Base-by-base conservation (phyloP, 1,140 invertebrate genomes). In the Ectropis grisescens region DNA sequence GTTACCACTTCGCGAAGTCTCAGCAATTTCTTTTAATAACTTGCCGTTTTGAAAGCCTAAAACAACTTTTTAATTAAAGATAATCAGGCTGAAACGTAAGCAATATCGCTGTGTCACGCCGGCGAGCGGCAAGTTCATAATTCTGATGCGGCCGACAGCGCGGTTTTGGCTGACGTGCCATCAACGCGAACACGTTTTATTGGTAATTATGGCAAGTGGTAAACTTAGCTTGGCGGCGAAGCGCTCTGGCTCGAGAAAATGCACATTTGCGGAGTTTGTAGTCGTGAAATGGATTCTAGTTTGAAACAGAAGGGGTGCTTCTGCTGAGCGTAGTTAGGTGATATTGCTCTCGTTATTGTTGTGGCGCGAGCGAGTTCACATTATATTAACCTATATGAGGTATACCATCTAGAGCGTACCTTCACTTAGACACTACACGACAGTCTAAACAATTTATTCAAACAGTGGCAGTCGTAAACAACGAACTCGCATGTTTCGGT, bases 41-140 rank as follows among this genome's bases (percentile, higher is more conserved):
- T 66, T 58, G 47, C 48, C 68, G 62, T 62, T 64, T 64, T 42
- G 48, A 55, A 57, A 46, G 56, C 47, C 58, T 62, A 61, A 69
- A 66, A 62, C 58, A 74, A 76, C 64, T 71, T 71, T 76, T 71
- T 72, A 72, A 76, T 72, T 69, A 69, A 74, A 64, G 58, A 69
- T 72, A 67, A 71, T 65, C 58, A 71, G 54, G 55, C 50, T 52
- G 50, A 66, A 72, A 61, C 47, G 59, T 67, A 57, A 62, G 59
- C 54, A 65, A 61, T 69, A 58, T 62, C 44, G 51, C 57, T 55
- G 52, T 65, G 59, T 64, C 62, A 60, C 47, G 48, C 39, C 46
- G 49, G 47, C 49, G 47, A 59, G 47, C 40, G 44, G 48, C 42
- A 66, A 72, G 58, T 71, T 65, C 50, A 55, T 70, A 69, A 68